A percentile compares a stretch with the other conserved stretches of the same genome.
Evolutionary conservation across 2,888 invertebrate genomes (phyloP).

Genomic region (Euspilapteryx auroguttella): DNA sequence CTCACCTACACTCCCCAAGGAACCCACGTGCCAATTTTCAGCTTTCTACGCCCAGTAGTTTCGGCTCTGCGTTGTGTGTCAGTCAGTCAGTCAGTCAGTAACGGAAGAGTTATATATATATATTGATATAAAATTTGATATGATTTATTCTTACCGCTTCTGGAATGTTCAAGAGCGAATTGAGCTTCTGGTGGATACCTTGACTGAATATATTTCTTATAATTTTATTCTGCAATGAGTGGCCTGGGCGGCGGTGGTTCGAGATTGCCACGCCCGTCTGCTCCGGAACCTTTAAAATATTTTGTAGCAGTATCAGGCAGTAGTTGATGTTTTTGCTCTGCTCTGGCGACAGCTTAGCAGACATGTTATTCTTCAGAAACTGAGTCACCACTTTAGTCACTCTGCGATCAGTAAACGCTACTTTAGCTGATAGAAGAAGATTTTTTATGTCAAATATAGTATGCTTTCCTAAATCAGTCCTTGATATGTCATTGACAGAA

Average conservation of each 20-base stretch:
- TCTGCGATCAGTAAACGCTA: conserved; percentile 67
- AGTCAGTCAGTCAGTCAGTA: too few species aligned
- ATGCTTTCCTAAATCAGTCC: conserved; percentile 68
- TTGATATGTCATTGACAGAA: conserved; percentile 65
- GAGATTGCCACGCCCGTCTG: too few species aligned
- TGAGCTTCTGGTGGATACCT: conserved; percentile 72
- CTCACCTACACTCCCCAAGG: too few species aligned
- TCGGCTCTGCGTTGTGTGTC: too few species aligned
- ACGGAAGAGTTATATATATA: too few species aligned
- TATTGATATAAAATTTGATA: too few species aligned
- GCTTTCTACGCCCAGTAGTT: too few species aligned
- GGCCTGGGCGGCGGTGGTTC: too few species aligned
- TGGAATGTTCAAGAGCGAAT: conserved; percentile 68
- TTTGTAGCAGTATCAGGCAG: conserved; percentile 69
- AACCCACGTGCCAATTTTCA: too few species aligned
- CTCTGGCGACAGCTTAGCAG: conserved; percentile 48
- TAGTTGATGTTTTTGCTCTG: conserved; percentile 73
- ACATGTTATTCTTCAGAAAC: conserved; percentile 65
- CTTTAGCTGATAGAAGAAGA: conserved; percentile 66
- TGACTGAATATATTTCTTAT: conserved; percentile 81
- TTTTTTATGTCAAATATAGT: conserved; percentile 73
- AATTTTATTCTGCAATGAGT: conserved; percentile 72
- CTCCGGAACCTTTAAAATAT: conserved; percentile 74
- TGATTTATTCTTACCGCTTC: conserved; percentile 55
- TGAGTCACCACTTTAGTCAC: conserved; percentile 70